A percentile compares a stretch with the other conserved stretches of the same genome.
Conservation (phyloP, 2,113 vertebrate genomes). For the Corydoras maculifer region DNA sequence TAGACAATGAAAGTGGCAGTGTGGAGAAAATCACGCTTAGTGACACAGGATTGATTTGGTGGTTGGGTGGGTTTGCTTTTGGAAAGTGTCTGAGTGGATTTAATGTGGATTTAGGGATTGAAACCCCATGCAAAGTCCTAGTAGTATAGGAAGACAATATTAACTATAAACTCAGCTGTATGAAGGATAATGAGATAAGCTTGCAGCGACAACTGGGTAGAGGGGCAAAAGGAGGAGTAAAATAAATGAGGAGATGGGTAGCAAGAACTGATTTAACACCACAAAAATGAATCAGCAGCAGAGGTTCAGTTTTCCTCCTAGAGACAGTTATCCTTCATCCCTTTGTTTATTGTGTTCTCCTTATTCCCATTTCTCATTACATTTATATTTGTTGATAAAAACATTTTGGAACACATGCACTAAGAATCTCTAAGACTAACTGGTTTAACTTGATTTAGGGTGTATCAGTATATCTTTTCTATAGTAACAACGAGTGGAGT, state of each 20-base stretch:
- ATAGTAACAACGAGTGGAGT: too few species aligned
- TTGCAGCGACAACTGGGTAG: background rate
- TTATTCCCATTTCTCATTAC: background rate
- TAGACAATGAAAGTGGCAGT: background rate
- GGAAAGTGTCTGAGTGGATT: too few species aligned
- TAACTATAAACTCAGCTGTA: background rate
- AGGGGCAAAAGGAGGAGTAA: slow-evolving; percentile 1
- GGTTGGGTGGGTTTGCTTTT: slow-evolving; percentile 9
- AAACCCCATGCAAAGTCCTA: slow-evolving; percentile 6
- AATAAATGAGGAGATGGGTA: background rate
- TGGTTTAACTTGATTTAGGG: too few species aligned
- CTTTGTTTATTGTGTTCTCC: background rate
- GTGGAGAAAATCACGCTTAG: slow-evolving; percentile 20
- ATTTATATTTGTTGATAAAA: too few species aligned
- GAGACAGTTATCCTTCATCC: background rate
- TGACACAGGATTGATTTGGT: slow-evolving; percentile 32
- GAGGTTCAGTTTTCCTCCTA: slow-evolving; percentile 15
- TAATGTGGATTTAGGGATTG: slow-evolving; percentile 1
- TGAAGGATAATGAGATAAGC: background rate
- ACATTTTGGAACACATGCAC: too few species aligned
- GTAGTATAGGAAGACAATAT: slow-evolving; percentile 15
- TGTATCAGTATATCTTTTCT: too few species aligned
- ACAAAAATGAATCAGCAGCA: slow-evolving; percentile 28
- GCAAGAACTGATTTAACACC: background rate
- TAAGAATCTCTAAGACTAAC: too few species aligned